Percentiles rank a stretch among this genome's conserved stretches.
Evolutionary conservation across 2,888 invertebrate genomes (phyloP).

Genomic region (Arctia plantaginis): DNA sequence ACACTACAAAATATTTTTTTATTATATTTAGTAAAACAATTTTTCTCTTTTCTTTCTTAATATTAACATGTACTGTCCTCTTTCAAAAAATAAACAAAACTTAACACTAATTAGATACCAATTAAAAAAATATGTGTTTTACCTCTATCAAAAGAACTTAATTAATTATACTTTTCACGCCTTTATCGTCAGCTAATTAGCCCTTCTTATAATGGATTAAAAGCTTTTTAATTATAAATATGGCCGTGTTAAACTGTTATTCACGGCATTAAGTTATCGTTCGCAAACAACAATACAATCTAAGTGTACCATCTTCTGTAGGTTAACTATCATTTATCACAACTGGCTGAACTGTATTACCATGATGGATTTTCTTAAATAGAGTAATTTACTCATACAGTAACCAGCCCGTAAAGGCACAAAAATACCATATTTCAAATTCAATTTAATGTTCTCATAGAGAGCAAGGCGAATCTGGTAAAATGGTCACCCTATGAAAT

Average conservation of each 20-base stretch:
- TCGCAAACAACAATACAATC: slow-evolving; percentile 58
- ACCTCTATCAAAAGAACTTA: neutral
- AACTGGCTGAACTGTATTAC: slow-evolving; percentile 21
- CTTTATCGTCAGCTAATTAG: slow-evolving; percentile 21
- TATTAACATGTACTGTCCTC: neutral
- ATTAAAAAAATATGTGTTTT: neutral
- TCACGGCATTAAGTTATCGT: slow-evolving; percentile 32
- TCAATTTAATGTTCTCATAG: neutral
- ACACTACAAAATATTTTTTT: too few relatives aligned
- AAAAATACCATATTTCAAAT: neutral
- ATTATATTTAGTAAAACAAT: too few relatives aligned
- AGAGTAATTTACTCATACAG: neutral
- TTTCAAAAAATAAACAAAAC: neutral
- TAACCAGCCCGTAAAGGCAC: neutral
- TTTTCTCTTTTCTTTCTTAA: neutral
- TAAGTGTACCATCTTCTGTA: slow-evolving; percentile 57
- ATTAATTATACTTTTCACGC: slow-evolving; percentile 1
- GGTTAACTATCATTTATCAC: slow-evolving; percentile 32
- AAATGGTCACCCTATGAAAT: neutral
- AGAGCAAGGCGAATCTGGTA: neutral
- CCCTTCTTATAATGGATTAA: slow-evolving; percentile 27
- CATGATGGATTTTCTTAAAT: slow-evolving; percentile 32
- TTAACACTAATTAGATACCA: neutral
- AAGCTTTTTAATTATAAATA: slow-evolving; percentile 34
- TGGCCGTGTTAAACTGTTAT: slow-evolving; percentile 42